Conservation (phyloP, 2,113 vertebrate species). For the Reinhardtius hippoglossoides region DNA sequence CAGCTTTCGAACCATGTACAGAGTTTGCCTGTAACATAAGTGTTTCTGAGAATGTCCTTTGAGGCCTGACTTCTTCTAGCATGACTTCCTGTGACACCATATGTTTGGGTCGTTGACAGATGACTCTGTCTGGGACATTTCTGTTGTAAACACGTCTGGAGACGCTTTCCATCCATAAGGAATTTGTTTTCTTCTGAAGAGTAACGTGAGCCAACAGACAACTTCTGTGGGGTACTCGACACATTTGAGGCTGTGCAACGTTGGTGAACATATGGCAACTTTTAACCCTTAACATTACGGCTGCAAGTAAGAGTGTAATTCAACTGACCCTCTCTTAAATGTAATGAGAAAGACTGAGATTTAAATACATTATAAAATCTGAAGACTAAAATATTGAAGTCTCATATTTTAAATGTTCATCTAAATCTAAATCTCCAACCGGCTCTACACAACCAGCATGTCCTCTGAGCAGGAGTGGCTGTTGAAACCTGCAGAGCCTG, state of each 20-base stretch:
- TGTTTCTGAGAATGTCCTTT: neutral
- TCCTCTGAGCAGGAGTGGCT: neutral
- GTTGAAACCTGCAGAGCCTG: constrained; percentile 1
- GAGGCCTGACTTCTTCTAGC: constrained; percentile 15
- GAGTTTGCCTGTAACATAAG: constrained; percentile 2
- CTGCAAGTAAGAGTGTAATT: neutral
- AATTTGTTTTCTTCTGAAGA: constrained; percentile 33
- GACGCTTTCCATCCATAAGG: constrained; percentile 9
- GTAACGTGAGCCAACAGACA: constrained; percentile 13
- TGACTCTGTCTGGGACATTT: constrained; percentile 31
- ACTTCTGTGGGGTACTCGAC: neutral
- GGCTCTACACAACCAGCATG: constrained; percentile 26
- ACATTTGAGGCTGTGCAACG: neutral
- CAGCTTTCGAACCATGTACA: neutral
- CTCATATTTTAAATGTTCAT: neutral
- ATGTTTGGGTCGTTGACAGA: constrained; percentile 32
- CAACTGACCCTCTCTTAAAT: neutral
- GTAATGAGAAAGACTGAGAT: neutral
- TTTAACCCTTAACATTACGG: neutral
- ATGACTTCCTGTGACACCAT: constrained; percentile 19
- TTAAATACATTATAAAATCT: neutral
- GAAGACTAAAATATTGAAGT: neutral
- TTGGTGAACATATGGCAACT: neutral
- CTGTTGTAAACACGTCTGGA: constrained; percentile 33
- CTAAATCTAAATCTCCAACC: constrained; percentile 9